Conservation (phyloP, 2,113 vertebrate species). For the Tor tambroides region DNA sequence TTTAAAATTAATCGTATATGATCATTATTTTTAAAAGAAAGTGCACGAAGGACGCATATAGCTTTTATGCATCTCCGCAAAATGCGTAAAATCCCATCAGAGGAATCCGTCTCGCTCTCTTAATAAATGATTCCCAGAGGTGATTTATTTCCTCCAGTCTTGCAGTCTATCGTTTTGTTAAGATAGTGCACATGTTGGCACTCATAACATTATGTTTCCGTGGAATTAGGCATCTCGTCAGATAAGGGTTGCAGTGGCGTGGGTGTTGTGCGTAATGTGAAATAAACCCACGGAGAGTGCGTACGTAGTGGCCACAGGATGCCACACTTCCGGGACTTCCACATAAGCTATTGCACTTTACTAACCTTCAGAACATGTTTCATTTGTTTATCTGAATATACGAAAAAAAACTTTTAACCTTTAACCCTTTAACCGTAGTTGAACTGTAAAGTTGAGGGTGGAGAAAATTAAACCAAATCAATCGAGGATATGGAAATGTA, state of each 20-base stretch:
- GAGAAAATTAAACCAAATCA: not conserved
- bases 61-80: not conserved
- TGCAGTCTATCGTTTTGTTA: not conserved
- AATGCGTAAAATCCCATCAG: not conserved
- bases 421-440: not conserved
- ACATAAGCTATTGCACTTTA: not conserved
- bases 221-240: not conserved
- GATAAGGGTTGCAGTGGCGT: slow-evolving; percentile 23
- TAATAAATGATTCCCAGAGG: not conserved
- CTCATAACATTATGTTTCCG: slow-evolving; percentile 23
- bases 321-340: slow-evolving; percentile 31
- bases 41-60: no score
- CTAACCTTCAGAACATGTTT: not conserved
- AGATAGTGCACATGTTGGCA: slow-evolving; percentile 5
- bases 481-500: not conserved
- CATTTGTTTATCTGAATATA: not conserved
- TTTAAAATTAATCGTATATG: not conserved
- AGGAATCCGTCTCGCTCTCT: not conserved
- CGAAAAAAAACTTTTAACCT: not conserved
- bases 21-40: not conserved
- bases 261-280: slow-evolving; percentile 44
- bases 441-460: not conserved
- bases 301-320: slow-evolving; percentile 35
- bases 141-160: not conserved
- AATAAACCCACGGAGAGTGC: slow-evolving; percentile 39